These are phyloP conservation scores for Psilanteris sp. DNA, from an alignment of 1,140 invertebrate species.

Conservation along the genomic window DNA sequence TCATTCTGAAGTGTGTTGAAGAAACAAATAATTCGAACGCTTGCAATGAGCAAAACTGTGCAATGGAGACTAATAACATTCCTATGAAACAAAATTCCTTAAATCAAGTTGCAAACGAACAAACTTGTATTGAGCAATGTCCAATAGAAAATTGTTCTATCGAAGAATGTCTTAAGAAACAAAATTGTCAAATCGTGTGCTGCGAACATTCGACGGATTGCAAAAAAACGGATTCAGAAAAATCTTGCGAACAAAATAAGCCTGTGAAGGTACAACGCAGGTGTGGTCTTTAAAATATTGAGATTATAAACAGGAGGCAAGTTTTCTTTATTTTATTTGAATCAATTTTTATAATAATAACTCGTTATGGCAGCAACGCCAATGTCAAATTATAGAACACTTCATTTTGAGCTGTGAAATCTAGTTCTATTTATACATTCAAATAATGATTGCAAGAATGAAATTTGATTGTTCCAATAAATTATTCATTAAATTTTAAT, in stretches of 20 bases:
- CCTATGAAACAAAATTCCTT: not conserved
- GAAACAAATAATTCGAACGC: conserved; percentile 23
- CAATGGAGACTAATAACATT: not conserved
- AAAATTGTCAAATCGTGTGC: not conserved
- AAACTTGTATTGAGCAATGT: no score
- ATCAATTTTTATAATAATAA: no score
- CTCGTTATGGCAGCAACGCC: no score
- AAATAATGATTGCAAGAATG: no score
- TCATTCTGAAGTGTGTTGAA: conserved; percentile 75
- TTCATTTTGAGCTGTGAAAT: no score
- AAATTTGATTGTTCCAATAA: no score
- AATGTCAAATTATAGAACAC: no score
- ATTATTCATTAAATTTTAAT: no score
- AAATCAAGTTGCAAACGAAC: not conserved
- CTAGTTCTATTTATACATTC: no score
- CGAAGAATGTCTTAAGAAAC: not conserved
- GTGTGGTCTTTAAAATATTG: conserved; percentile 13
- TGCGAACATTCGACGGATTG: not conserved
- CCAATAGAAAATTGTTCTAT: not conserved
- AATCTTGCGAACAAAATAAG: not conserved
- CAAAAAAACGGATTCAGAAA: not conserved
- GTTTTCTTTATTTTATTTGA: no score
- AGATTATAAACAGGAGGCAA: not conserved
- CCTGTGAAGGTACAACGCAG: conserved; percentile 1
- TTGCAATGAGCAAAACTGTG: conserved; percentile 8